Evolutionary conservation across 1,140 invertebrate species (phyloP).

Genomic region (Bombus pascuorum): DNA sequence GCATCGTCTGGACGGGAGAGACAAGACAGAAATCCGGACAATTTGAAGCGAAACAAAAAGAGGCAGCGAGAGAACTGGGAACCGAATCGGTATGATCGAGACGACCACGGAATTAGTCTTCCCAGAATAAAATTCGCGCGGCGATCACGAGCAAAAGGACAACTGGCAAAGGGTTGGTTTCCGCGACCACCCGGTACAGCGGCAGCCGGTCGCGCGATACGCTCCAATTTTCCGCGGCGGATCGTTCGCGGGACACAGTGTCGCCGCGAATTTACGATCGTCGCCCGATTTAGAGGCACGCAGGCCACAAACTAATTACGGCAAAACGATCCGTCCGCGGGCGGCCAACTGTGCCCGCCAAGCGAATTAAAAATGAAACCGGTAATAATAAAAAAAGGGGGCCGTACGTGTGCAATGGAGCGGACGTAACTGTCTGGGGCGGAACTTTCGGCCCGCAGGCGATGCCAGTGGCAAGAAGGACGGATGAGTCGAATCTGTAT

Average conservation of each 20-base stretch:
- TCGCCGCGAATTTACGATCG: slow-evolving; percentile 68
- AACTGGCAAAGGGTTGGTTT: slow-evolving; percentile 43
- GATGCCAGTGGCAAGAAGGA: background rate
- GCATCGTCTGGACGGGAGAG: background rate
- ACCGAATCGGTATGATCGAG: slow-evolving; percentile 13
- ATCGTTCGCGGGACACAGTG: slow-evolving; percentile 51
- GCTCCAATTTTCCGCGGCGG: slow-evolving; percentile 66
- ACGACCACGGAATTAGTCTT: background rate
- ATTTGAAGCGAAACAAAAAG: background rate
- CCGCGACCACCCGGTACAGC: slow-evolving; percentile 58
- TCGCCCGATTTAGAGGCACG: slow-evolving; percentile 65
- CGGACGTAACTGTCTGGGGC: background rate
- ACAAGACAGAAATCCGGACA: background rate
- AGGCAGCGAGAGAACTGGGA: no score
- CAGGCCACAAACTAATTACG: slow-evolving; percentile 70
- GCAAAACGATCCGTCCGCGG: slow-evolving; percentile 69
- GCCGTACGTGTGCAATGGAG: background rate
- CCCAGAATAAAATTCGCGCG: slow-evolving; percentile 42
- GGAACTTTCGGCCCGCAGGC: background rate
- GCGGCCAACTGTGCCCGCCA: background rate
- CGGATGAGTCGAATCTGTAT: background rate
- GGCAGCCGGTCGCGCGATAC: slow-evolving; percentile 42
- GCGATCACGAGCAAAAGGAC: slow-evolving; percentile 16
- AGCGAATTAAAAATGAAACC: slow-evolving; percentile 28
- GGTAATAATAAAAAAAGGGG: background rate